Evolutionary conservation across 1,140 invertebrate species (phyloP), one percentile per base, ranked within the genome.

Genomic region (Aphidius ervi): DNA sequence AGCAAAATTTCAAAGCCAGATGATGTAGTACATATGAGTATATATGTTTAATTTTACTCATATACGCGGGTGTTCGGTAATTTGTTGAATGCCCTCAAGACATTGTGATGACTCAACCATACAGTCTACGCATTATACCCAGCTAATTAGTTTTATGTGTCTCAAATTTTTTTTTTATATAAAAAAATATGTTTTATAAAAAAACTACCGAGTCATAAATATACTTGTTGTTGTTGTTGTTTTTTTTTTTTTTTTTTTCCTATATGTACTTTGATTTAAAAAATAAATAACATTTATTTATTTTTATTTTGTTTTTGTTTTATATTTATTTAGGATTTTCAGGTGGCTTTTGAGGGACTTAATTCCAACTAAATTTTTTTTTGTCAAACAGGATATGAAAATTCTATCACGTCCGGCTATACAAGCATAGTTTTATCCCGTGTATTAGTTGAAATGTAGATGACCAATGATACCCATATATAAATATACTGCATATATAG

Each of bases 401-500:
- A 61, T 61, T 61, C 46, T 56, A 61, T 61, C 52, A 46, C 40
- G 59, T 56, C 54, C 54, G 59, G 59, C 43, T 61, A n/a, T 55
- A 48, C 16, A 50, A 5, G 20, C n/a, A 31, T 37, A 9, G 46
- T 56, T 10, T 43, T 61, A 9, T 8, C 47, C 31, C 40, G 10
- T 46, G 20, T 8, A 48, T 41, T 50, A 48, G 54, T 57, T 61
- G 45, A 54, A 61, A 55, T 52, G 54, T 9, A 52, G 46, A 61
- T 46, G 45, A 37, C 39, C 58, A 31, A 52, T 43, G 41, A 16
- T 57, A 54, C 49, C 60, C 62, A 61, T 42, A 48, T 39, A 54
- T n/a, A 45, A 64, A 64, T 64, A 58, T 56, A 53, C 63, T 56
- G 45, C 45, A 39, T 54, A 45, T 41, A 57, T 63, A 58, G 61